Conservation (phyloP, 2,888 invertebrate species). For the Hyalella azteca region DNA sequence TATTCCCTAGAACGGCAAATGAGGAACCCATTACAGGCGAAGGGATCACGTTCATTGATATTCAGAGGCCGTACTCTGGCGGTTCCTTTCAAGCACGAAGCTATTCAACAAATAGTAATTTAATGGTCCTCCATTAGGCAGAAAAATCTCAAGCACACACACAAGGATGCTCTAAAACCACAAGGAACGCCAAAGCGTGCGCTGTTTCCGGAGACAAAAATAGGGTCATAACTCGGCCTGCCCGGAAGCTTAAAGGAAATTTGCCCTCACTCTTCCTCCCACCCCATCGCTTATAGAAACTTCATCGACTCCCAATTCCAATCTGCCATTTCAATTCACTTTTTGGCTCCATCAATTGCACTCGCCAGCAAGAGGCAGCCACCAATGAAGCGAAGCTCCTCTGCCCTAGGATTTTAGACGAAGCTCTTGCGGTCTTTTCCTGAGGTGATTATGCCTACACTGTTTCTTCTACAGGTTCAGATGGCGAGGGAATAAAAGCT, state of each 20-base stretch:
- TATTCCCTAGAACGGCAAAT: neutral
- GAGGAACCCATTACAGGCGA: neutral
- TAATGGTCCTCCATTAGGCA: neutral
- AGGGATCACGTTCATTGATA: neutral
- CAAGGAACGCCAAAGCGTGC: neutral
- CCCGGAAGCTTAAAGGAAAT: neutral
- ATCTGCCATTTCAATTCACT: slow-evolving; percentile 37
- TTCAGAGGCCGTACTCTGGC: neutral
- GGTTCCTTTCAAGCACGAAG: neutral
- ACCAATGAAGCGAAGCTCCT: neutral
- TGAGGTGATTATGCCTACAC: no score
- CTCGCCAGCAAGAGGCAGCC: neutral
- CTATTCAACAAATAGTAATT: neutral
- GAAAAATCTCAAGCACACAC: neutral
- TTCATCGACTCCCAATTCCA: slow-evolving; percentile 36
- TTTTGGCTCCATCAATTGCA: slow-evolving; percentile 23
- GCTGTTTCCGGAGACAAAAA: neutral
- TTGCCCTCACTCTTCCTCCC: slow-evolving; percentile 1
- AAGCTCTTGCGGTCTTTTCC: no score
- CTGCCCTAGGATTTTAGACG: neutral
- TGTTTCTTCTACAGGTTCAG: no score
- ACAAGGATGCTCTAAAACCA: neutral
- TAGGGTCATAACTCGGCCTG: neutral
- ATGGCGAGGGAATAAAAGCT: no score
- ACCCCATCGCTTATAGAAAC: slow-evolving; percentile 20